Base-by-base conservation (phyloP, 1,140 invertebrate species). In the Pectinophora gossypiella region DNA sequence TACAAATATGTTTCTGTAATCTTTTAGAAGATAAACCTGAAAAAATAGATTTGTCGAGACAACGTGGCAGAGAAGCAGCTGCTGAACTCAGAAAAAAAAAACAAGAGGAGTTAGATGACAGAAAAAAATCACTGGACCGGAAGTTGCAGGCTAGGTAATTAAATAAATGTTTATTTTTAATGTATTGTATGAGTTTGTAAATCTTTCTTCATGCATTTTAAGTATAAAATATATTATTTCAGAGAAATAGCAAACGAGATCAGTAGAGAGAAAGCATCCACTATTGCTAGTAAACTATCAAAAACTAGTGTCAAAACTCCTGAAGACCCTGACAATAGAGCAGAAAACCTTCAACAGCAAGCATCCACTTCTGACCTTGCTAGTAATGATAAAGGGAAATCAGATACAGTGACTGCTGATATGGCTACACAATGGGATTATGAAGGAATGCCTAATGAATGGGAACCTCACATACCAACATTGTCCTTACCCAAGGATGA, bases 231-330 rank as follows among this genome's bases (percentile, higher is more conserved):
- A 32, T 3, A 9, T 32, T 19, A 44, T 78, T 77, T 35, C 46
- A 86, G 83, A 44, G 81, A 86, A 57, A 57, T 51, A 35, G 81
- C 83, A 36, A 86, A 86, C 77, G 77, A 74, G 72, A 52, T 80
- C 32, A 85, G 81, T 57, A 64, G 83, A 53, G 83, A 86, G 48
- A 85, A 85, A 61, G 69, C 76, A 40, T 43, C 44, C 16, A 36
- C 51, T 44, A 56, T 68, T 13, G 54, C 59, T 12, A 76, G 72
- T 36, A 72, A 67, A 49, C 21, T 79, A 23, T 52, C 58, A 5
- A 42, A 57, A 23, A 45, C 44, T 27, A 54, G 44, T 18, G 61
- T 46, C 54, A 49, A 36, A 35, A 16, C 32, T 52, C 23, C 23
- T 36, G 50, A 36, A 45, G 43, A 45, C 1, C 10, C 18, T 27